Evolutionary conservation across 2,113 vertebrate species (phyloP), one percentile per base, ranked within the genome.

Genomic region (Rattus norvegicus): DNA sequence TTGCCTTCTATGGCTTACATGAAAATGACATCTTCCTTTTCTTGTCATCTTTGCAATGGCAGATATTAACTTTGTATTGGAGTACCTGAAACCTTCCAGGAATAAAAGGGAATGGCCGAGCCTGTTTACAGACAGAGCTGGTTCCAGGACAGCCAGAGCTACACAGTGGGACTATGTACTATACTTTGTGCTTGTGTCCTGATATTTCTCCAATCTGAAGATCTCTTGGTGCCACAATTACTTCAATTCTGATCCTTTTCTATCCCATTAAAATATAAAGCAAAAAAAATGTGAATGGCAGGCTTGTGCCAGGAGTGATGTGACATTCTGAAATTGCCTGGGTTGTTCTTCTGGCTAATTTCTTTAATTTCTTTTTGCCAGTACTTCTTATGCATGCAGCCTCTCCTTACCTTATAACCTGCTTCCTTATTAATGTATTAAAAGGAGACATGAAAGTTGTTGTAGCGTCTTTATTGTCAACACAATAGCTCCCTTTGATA

Each of bases 401-500:
- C 80, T 72, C 13, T 59, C 90, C 26, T 91, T 92, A 85, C n/a
- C 61, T 96, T 92, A 39, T 70, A 95, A 81, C 95, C 59, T 90
- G 36, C 77, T 97, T 90, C 67, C n/a, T 96, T 95, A 83, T 93
- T 83, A 96, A 93, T 54, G 76, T 95, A 95, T 91, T 94, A 36
- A 93, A 76, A 70, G 39, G 80, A 65, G 26, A n/a, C 72, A 20
- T 88, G 19, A 90, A 94, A 93, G 59, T 90, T 7, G 5, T 39
- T 8, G 24, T 90, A 72, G 22, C 76, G n/a, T 81, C 59, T 92
- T 92, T 69, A 93, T 94, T 90, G 84, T 86, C 61, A 47, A 91
- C 94, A 67, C 72, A 90, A 80, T 63, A 70, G 49, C 59, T 81
- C 43, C 36, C 39, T 88, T 70, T 93, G 92, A 93, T 84, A 59